Evolutionary conservation across 2,888 invertebrate species (phyloP).

Genomic region (Sicus ferrugineus): DNA sequence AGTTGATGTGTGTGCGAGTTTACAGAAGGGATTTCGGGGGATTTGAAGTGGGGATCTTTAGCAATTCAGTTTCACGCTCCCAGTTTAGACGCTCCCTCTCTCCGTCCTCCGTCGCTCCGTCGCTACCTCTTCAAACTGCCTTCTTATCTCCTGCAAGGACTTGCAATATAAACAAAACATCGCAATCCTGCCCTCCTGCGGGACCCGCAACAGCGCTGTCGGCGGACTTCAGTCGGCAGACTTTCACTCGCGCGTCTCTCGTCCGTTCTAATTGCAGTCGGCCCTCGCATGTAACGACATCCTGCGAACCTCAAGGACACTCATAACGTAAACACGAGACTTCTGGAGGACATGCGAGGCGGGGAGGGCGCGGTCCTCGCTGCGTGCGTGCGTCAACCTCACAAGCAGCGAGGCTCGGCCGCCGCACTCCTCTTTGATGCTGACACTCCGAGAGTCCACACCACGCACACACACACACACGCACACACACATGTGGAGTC

Average conservation of each 20-base stretch:
- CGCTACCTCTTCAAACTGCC: background rate
- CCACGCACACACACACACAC: background rate
- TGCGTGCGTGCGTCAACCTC: background rate
- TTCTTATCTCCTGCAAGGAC: background rate
- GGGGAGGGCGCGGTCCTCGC: background rate
- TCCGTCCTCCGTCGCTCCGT: background rate
- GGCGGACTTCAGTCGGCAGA: conserved; percentile 18
- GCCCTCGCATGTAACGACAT: conserved; percentile 39
- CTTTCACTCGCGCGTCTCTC: background rate
- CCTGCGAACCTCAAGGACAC: conserved; percentile 50
- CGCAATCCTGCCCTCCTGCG: background rate
- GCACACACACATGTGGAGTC: background rate
- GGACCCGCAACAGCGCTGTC: conserved; percentile 13
- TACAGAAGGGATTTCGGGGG: too few relatives aligned
- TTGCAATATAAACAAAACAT: background rate
- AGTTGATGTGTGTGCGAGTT: background rate
- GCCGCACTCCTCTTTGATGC: conserved; percentile 22
- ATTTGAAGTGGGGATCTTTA: background rate
- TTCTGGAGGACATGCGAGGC: background rate
- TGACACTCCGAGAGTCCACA: conserved; percentile 8
- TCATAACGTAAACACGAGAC: conserved; percentile 21
- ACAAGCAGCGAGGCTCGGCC: background rate
- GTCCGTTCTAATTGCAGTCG: background rate
- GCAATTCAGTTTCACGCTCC: background rate
- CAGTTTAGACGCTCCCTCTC: background rate